These are phyloP conservation scores for Glyphotaelius pellucidus DNA, from an alignment of 2,888 invertebrate genomes.

Conservation along the genomic window DNA sequence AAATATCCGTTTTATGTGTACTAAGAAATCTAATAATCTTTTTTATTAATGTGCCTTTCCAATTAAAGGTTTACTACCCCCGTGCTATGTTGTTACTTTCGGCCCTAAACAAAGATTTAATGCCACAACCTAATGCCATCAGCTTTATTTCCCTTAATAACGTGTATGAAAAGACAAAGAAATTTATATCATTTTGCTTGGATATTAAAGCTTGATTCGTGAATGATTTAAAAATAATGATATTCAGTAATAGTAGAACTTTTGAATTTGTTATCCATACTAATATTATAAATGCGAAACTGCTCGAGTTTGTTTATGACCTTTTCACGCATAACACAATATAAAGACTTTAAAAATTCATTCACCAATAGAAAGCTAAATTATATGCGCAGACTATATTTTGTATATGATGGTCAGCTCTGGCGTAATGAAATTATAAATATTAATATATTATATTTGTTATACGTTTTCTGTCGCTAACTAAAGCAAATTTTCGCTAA, in stretches of 20 bases:
- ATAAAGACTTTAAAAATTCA: too few species aligned
- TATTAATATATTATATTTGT: too few species aligned
- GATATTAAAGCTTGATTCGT: neutral
- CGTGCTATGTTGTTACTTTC: constrained; percentile 14
- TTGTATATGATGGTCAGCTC: too few species aligned
- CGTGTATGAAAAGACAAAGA: neutral
- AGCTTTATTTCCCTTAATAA: neutral
- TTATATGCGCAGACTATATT: too few species aligned
- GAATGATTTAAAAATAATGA: neutral
- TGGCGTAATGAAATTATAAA: too few species aligned
- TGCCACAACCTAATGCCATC: neutral
- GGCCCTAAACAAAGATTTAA: constrained; percentile 18
- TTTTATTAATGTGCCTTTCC: constrained; percentile 32
- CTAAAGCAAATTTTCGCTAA: too few species aligned
- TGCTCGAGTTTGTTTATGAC: too few species aligned
- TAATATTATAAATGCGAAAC: too few species aligned
- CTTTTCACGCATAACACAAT: too few species aligned
- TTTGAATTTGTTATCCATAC: too few species aligned
- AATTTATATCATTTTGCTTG: neutral
- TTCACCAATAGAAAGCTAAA: too few species aligned
- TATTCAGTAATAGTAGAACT: neutral
- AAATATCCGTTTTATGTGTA: neutral
- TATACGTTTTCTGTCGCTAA: too few species aligned
- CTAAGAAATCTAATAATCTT: constrained; percentile 25
- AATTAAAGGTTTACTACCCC: constrained; percentile 25